Percentiles rank a stretch among this genome's conserved stretches.
These are phyloP conservation scores for human (Homo sapiens) DNA, from an alignment of 2,113 vertebrate species.

Conservation along the genomic window DNA sequence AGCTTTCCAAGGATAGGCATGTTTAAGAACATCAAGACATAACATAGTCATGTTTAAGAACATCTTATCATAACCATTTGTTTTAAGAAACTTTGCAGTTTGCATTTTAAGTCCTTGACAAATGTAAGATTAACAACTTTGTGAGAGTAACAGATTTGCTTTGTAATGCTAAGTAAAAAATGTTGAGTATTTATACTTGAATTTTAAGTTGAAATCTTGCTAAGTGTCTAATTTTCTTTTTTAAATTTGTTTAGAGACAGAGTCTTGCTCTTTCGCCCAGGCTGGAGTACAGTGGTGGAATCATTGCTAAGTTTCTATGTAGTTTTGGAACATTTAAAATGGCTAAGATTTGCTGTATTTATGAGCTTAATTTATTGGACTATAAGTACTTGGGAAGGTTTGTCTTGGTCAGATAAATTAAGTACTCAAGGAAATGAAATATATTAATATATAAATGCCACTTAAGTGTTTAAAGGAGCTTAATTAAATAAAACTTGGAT, in stretches of 20 bases:
- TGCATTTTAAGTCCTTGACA: conserved; percentile 31
- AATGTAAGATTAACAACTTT: conserved; percentile 17
- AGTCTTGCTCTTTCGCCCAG: too few species aligned
- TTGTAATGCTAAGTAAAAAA: neutral
- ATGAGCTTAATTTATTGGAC: conserved; percentile 17
- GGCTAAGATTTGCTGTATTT: conserved; percentile 32
- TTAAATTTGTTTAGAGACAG: too few species aligned
- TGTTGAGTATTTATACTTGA: conserved; percentile 6
- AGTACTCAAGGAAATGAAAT: conserved; percentile 45
- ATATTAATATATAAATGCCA: neutral
- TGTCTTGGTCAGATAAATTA: conserved; percentile 48
- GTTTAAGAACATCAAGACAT: neutral
- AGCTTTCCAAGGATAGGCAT: neutral
- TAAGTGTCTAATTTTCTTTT: neutral
- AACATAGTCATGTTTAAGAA: neutral
- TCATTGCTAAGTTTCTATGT: neutral
- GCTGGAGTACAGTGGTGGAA: too few species aligned
- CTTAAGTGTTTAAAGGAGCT: neutral
- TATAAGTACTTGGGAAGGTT: conserved; percentile 4
- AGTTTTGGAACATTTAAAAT: conserved; percentile 52
- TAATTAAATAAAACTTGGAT: neutral
- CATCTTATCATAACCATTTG: neutral
- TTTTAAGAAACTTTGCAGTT: conserved; percentile 1
- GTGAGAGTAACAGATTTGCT: conserved; percentile 27
- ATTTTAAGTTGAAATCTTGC: conserved; percentile 39